Evolutionary conservation across 2,888 invertebrate genomes (phyloP), one percentile per base, ranked within the genome.

Genomic region (Dasypolia templi): DNA sequence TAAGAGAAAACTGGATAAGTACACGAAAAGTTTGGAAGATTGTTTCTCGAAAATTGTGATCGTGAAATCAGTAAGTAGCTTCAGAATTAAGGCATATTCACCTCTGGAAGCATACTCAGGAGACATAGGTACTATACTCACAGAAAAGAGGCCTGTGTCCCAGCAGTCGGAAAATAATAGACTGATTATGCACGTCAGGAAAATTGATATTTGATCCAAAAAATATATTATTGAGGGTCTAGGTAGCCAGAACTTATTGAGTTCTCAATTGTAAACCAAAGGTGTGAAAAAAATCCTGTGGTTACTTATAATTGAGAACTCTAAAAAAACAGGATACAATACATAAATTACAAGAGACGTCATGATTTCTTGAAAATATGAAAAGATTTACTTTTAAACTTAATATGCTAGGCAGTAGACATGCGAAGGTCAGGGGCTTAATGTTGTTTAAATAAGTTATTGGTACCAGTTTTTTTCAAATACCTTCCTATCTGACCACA

Each of bases 401-500:
- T 59, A 44, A 53, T 61, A 32, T 62, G 42, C 39, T 26, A 59
- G 51, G 49, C 59, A 56, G 29, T 66, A 66, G 62, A 42, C 55
- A 80, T 14, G 76, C 81, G 64, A 81, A 81, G 81, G 81, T 44
- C 81, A 64, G 19, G 62, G 39, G 17, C 67, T 72, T 64, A 29
- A 59, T 5, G 44, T 56, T 58, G 32, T 75, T 61, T 55, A 61
- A 66, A 75, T 81, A 66, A 69, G 65, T 75, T 84, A 81, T 81
- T 42, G 61, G 29, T 75, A 81, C 81, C 70, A 68, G 81, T 81
- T 81, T 81, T n/a, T 19, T 46, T 14, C 51, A 42, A 67, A 81
- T 81, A 61, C 70, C 75, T 75, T 63, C 53, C 49, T 71, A 75
- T 53, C 75, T 55, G 22, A 81, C 59, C 56, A 64, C 68, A 67